phyloP scores from a whole-genome alignment of 2,888 invertebrate genomes.

The Vannuccia rotundouncinata region DNA sequence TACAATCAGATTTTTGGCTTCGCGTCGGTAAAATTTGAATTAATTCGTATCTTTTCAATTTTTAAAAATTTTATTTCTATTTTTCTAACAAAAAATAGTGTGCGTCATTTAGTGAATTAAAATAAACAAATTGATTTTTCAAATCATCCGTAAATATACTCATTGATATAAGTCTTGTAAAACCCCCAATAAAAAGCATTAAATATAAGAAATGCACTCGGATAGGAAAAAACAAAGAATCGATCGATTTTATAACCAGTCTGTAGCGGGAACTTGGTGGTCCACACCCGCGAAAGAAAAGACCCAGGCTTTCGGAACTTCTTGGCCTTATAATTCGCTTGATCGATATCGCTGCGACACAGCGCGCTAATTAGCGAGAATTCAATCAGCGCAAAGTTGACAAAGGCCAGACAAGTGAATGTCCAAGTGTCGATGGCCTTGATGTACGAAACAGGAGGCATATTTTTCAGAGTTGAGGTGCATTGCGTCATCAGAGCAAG shows the following conservation, averaged over 20 bases:
- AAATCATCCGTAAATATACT: no score
- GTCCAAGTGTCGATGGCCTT: slow-evolving; percentile 40
- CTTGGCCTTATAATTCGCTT: neutral
- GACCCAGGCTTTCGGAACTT: no score
- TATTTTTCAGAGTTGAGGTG: slow-evolving; percentile 28
- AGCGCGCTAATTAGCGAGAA: slow-evolving; percentile 40
- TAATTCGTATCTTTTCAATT: no score
- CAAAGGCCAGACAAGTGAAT: slow-evolving; percentile 39
- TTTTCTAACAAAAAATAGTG: no score
- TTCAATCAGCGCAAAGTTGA: slow-evolving; percentile 39
- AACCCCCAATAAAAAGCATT: slow-evolving; percentile 22
- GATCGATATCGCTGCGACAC: neutral
- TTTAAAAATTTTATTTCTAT: no score
- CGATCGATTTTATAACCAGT: slow-evolving; percentile 27
- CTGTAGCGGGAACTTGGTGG: neutral
- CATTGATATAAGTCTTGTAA: neutral
- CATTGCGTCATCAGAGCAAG: slow-evolving; percentile 39
- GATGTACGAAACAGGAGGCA: slow-evolving; percentile 39
- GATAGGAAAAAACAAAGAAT: slow-evolving; percentile 6
- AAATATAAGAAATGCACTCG: slow-evolving; percentile 7
- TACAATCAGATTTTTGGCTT: no score
- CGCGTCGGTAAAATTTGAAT: no score
- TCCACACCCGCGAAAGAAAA: neutral
- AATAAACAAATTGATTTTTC: no score
- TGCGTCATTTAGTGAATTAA: no score